Base-by-base conservation (phyloP, 2,888 invertebrate species). In the Drosophila hamatofila region DNA sequence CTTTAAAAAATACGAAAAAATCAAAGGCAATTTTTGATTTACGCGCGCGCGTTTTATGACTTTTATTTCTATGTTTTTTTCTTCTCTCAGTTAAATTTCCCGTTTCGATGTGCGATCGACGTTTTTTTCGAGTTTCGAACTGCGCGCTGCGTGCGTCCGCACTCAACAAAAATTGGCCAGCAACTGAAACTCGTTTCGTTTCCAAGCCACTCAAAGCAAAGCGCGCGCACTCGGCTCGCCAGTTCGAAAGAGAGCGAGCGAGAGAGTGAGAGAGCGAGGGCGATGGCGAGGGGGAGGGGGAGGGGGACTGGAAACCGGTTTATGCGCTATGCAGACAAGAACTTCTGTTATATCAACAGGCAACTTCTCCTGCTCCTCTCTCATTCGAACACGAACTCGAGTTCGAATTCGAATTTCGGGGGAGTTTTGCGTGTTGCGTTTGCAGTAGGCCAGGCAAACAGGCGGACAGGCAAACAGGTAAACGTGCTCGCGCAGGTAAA, bases 151-250 rank as follows among this genome's bases (percentile, higher is more conserved):
- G 64, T 49, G 84, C 91, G 90, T 89, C 91, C 72, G 76, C 70
- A 83, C 90, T 79, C 82, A 64, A 81, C 75, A 56, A 80, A 88
- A 84, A 82, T 83, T 78, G 81, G 56, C 78, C 84, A 70, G 73
- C 83, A 90, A 91, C 91, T 91, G 80, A 91, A 91, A 91, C 91
- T 90, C 84, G 91, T 91, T 90, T 86, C 64, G 54, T 39, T 49
- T 56, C 35, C 73, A 67, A 46, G 51, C 78, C 72, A 52, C 68
- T 65, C 69, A 8, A 18, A 75, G 78, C 69, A 8, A 18, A 75
- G 78, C 67, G 49, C 55, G 52, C 54, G 44, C 58, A 16, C 21
- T 35, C 21, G 7, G 23, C 21, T 16, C 51, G 23, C 25, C 8
- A 59, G 23, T 44, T 39, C 18, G 27, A 35, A 37, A 58, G 37